Evolutionary conservation across 2,797 vertebrate genomes (phyloP).

Genomic region (Gymnocypris eckloni): DNA sequence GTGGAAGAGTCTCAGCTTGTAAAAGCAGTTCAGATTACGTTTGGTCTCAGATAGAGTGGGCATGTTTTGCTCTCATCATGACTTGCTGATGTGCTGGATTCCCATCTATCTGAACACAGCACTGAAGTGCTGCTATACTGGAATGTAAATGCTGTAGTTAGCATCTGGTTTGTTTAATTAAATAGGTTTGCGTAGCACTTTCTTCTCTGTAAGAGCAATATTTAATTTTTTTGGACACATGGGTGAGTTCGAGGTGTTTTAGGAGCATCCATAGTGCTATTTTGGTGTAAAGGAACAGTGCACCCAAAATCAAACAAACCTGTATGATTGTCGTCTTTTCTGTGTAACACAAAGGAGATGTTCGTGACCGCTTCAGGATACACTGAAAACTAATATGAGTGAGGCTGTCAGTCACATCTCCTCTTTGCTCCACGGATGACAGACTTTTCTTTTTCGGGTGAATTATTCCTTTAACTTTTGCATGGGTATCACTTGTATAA

Average conservation of each 20-base stretch:
- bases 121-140: neutral
- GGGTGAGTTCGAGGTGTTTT: neutral
- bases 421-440: neutral
- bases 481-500: neutral
- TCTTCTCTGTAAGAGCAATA: neutral
- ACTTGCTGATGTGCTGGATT: constrained; percentile 33
- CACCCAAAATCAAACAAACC: neutral
- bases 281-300: neutral
- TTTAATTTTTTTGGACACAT: neutral
- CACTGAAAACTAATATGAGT: neutral
- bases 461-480: constrained; percentile 1
- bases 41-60: neutral
- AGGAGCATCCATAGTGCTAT: neutral
- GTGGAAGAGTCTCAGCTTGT: neutral
- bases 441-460: neutral
- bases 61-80: constrained; percentile 5
- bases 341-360: neutral
- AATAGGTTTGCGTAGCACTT: neutral
- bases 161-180: constrained; percentile 24
- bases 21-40: neutral
- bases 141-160: neutral
- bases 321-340: neutral
- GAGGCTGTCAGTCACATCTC: neutral
- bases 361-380: neutral
- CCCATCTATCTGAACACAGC: neutral